phyloP scores from a whole-genome alignment of 2,888 invertebrate genomes.

The Thera britannica region DNA sequence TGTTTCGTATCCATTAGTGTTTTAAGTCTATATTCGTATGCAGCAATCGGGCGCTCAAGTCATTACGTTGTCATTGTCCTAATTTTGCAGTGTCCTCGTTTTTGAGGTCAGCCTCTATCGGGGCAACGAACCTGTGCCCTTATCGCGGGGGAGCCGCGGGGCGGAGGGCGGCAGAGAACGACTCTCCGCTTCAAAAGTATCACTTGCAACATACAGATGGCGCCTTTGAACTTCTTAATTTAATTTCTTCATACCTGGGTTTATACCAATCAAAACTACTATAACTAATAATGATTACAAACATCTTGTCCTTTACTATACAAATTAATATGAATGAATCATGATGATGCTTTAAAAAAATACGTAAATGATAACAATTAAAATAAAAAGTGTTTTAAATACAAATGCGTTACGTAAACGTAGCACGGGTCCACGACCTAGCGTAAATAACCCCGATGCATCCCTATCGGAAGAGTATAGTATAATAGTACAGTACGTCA shows the following conservation, averaged over 20 bases:
- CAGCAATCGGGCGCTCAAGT: conserved; percentile 67
- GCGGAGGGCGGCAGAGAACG: conserved; percentile 54
- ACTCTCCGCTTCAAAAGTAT: conserved; percentile 45
- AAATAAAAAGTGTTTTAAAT: conserved; percentile 24
- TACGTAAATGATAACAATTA: conserved; percentile 3
- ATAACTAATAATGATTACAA: not conserved
- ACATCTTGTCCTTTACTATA: not conserved
- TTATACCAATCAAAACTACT: not conserved
- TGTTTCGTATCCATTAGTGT: conserved; percentile 47
- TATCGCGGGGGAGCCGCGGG: conserved; percentile 74
- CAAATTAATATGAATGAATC: not conserved
- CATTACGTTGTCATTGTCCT: conserved; percentile 84
- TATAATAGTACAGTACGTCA: conserved; percentile 47
- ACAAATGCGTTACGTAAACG: conserved; percentile 37
- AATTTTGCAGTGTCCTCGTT: conserved; percentile 89
- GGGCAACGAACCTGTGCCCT: conserved; percentile 85
- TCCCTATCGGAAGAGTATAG: conserved; percentile 53
- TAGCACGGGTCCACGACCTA: conserved; percentile 48
- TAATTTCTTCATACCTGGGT: not conserved
- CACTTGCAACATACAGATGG: conserved; percentile 75
- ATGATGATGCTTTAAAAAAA: not conserved
- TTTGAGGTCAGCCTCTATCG: conserved; percentile 88
- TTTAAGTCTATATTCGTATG: conserved; percentile 66
- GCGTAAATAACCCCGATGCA: conserved; percentile 57
- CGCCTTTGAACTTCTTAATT: conserved; percentile 44